phyloP scores from a whole-genome alignment of 2,888 invertebrate species.

The Galerucella pusilla region DNA sequence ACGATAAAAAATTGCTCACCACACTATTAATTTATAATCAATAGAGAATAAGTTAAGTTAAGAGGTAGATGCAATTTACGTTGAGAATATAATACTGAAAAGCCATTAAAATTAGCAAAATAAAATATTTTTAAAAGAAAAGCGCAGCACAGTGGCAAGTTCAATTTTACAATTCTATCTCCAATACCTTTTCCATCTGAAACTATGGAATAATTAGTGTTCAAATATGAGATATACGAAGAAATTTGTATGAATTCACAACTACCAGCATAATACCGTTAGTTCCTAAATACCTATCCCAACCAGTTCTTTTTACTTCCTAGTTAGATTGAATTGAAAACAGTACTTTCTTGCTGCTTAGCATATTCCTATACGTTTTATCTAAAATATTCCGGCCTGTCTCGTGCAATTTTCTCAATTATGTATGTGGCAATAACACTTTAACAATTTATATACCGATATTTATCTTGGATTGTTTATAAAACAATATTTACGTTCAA shows the following conservation, averaged over 20 bases:
- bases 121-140: no score
- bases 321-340: constrained; percentile 24
- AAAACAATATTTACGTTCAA: constrained; percentile 37
- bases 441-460: constrained; percentile 36
- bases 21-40: no score
- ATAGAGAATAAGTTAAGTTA: no score
- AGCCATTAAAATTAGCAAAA: no score
- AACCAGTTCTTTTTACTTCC: constrained; percentile 14
- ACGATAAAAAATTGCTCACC: no score
- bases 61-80: no score
- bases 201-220: no score
- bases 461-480: constrained; percentile 40
- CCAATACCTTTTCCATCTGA: no score
- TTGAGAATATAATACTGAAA: no score
- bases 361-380: constrained; percentile 12
- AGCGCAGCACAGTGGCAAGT: no score
- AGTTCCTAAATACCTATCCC: not conserved
- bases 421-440: constrained; percentile 35
- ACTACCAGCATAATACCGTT: not conserved
- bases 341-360: constrained; percentile 18
- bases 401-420: constrained; percentile 37
- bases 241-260: not conserved
- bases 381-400: constrained; percentile 18
- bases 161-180: no score
- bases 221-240: no score